Base-by-base conservation (phyloP, 2,113 vertebrate species). In the Anhinga anhinga region DNA sequence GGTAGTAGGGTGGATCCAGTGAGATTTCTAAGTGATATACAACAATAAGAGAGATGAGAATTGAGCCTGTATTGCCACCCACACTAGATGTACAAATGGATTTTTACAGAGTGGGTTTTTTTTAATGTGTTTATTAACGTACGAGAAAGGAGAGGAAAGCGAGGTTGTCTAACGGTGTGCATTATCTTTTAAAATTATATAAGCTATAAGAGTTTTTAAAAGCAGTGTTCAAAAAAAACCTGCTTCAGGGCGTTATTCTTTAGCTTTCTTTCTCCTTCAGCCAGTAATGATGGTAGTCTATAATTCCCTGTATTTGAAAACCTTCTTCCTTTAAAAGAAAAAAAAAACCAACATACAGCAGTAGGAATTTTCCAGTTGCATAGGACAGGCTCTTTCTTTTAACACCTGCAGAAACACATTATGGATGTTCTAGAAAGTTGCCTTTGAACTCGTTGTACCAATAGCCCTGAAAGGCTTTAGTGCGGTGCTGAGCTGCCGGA, bases 71-170 rank as follows among this genome's bases (percentile, higher is more conserved):
- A 23, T 82, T 83, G 40, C 74, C 83, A 87, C 82, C 89, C 74
- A 95, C 22, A 1, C 47, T 47, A 79, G 70, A 55, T 62, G 73
- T 52, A 61, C 63, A 97, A 93, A 96, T 95, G 91, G 58, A 50
- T 73, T 94, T 42, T 93, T 77, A 59, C 52, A 86, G 66, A 83
- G 40, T 45, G 25, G 3, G 25, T 2, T 3, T 20, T 63, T 53
- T 81, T 38, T 83, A 88, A 91, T 95, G 82, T 93, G 26, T 97
- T 96, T 97, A 77, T 79, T 94, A 91, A 65, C 12, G 61, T 73
- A 18, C 49, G 30, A 91, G 87, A 90, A 82, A n/a, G 18, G 36
- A 81, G 73, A 70, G 44, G 74, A 80, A 96, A 90, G 85, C 66
- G 53, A 86, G 47, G 30, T 40, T 73, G 63, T 89, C 80, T 94